phyloP scores from a whole-genome alignment of 2,113 vertebrate genomes.

The rabbit (Oryctolagus cuniculus) region mOryCun1.1 NC_091442.1:110701501-110702000 shows the following conservation, averaged over 20 bases:
- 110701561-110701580: constrained; percentile 54
- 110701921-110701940: constrained; percentile 51
- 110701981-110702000: background rate
- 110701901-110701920: constrained; percentile 70
- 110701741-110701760: constrained; percentile 49
- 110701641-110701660: constrained; percentile 88
- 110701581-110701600: constrained; percentile 74
- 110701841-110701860: constrained; percentile 73
- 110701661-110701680: constrained; percentile 84
- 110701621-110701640: constrained; percentile 78
- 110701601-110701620: constrained; percentile 79
- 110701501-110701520: background rate
- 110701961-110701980: background rate
- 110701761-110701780: constrained; percentile 49
- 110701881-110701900: constrained; percentile 54
- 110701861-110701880: constrained; percentile 72
- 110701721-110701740: constrained; percentile 37
- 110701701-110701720: constrained; percentile 88
- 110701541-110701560: background rate
- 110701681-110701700: constrained; percentile 87
- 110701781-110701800: constrained; percentile 58
- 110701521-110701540: background rate
- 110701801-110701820: constrained; percentile 81
- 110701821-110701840: constrained; percentile 85
- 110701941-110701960: constrained; percentile 64